These are phyloP conservation scores for Nomada ruficornis DNA, from an alignment of 2,888 invertebrate species.

Conservation along the genomic window DNA sequence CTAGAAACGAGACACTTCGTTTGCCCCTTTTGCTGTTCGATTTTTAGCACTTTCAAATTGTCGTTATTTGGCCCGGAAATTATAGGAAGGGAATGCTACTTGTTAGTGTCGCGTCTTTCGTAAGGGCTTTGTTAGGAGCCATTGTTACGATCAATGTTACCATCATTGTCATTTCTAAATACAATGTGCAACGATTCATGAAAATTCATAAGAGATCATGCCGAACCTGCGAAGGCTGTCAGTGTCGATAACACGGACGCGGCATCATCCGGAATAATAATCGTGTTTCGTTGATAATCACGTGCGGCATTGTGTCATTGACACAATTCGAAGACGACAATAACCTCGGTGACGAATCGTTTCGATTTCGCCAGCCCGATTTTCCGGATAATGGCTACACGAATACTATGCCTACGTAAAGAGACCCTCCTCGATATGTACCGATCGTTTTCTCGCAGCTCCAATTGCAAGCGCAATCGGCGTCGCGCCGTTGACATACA, in stretches of 20 bases:
- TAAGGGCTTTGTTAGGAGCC: conserved; percentile 12
- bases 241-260: conserved; percentile 52
- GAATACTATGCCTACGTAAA: conserved; percentile 17
- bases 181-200: conserved; percentile 34
- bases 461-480: too few relatives aligned
- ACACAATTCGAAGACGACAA: conserved; percentile 52
- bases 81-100: too few relatives aligned
- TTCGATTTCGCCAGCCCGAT: neutral
- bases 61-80: too few relatives aligned
- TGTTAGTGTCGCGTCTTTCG: neutral
- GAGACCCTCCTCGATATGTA: conserved; percentile 42
- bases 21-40: too few relatives aligned
- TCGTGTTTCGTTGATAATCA: conserved; percentile 51
- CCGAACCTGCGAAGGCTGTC: conserved; percentile 46
- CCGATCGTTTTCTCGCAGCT: conserved; percentile 27
- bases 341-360: conserved; percentile 32
- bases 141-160: neutral
- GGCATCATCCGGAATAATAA: conserved; percentile 58
- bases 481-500: too few relatives aligned
- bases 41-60: too few relatives aligned
- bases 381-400: neutral
- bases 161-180: conserved; percentile 22
- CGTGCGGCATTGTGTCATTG: conserved; percentile 64
- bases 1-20: too few relatives aligned
- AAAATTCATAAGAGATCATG: conserved; percentile 56